Evolutionary conservation across 2,888 invertebrate genomes (phyloP), one percentile per base, ranked within the genome.

Genomic region (Lasioglossum leucozonium): DNA sequence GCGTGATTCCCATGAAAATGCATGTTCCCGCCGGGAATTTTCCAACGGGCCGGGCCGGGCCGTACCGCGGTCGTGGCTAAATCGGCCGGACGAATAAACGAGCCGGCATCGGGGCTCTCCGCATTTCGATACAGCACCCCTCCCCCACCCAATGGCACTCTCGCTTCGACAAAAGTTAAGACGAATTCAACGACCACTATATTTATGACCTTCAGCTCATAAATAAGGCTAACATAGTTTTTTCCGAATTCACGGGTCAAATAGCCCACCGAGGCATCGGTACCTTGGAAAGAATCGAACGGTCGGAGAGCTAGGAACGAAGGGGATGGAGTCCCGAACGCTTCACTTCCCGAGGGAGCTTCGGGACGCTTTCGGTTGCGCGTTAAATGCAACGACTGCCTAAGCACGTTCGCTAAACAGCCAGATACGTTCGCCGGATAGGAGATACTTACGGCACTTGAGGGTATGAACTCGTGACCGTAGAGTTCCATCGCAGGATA

Each of bases 401-500:
- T 90, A 91, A 92, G 91, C 92, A 92, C 92, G 92, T 91, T 90
- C 91, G 90, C 92, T 92, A 92, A 92, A 92, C 91, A 92, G 92
- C 86, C 82, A 90, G 92, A 92, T 92, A 91, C 91, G 89, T 88
- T 91, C 88, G 76, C 85, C 80, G 89, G 91, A 91, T 91, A 91
- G 89, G 81, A 91, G 90, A 92, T 92, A 91, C 91, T 92, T 91
- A 91, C 91, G 90, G 91, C 89, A 92, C 91, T 91, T 90, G 74
- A 79, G 88, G 86, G 88, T 91, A 89, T 82, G 89, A 91, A 91
- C 90, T 91, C 91, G 91, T 92, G 92, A 92, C 91, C 92, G 89
- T 86, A 58, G 84, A 79, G 84, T 87, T 85, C 80, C 85, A 72
- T 26, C 47, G 80, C 78, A 77, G 85, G 85, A 89, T 91, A 86